These are phyloP conservation scores for Anthrax anthrax DNA, from an alignment of 2,888 invertebrate genomes.

Conservation along the genomic window DNA sequence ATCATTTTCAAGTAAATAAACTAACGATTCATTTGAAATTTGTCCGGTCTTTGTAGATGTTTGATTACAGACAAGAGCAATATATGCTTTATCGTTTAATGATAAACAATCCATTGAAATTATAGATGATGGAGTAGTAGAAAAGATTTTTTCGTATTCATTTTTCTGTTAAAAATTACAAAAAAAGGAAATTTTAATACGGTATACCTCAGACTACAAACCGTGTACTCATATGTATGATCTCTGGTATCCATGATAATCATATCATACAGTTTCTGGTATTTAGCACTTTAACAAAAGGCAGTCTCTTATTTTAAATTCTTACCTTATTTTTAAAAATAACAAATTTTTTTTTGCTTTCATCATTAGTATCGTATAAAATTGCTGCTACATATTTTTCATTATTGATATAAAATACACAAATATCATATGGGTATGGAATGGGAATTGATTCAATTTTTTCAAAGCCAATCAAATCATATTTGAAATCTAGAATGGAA, in stretches of 20 bases:
- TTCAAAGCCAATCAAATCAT: constrained; percentile 31
- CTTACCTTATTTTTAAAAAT: constrained; percentile 21
- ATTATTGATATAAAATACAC: constrained; percentile 29
- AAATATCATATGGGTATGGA: constrained; percentile 34
- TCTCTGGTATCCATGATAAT: too few species aligned
- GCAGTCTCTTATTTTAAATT: too few species aligned
- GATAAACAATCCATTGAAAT: constrained; percentile 27
- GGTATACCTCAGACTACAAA: too few species aligned
- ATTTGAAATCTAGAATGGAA: constrained; percentile 26
- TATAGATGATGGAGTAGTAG: constrained; percentile 20
- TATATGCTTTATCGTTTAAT: constrained; percentile 23
- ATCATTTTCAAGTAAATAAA: constrained; percentile 22
- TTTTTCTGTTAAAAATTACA: constrained; percentile 18
- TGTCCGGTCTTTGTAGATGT: constrained; percentile 15
- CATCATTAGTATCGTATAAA: constrained; percentile 22
- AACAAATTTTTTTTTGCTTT: constrained; percentile 21
- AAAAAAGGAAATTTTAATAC: too few species aligned
- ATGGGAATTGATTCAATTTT: constrained; percentile 31
- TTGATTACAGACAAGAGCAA: constrained; percentile 27
- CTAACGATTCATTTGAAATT: constrained; percentile 25
- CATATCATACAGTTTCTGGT: too few species aligned
- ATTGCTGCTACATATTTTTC: constrained; percentile 32
- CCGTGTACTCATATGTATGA: too few species aligned
- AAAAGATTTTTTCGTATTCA: constrained; percentile 17
- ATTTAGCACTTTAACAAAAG: too few species aligned